phyloP scores from a whole-genome alignment of 2,113 vertebrate species.

The Zosterops lateralis region DNA sequence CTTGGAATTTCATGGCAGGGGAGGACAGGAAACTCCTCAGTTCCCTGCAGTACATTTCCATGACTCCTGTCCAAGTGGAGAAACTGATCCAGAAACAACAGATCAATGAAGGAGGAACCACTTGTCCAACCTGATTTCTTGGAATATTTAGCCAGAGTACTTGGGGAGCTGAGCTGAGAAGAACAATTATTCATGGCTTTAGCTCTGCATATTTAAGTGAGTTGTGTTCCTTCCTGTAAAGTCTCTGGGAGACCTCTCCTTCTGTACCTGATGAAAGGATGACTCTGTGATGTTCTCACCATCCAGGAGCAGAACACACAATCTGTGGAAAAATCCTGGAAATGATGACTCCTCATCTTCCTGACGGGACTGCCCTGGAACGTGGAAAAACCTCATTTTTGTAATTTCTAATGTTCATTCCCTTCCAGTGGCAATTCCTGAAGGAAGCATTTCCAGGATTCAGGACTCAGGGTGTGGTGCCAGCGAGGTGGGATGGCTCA shows the following conservation, averaged over 20 bases:
- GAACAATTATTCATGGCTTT: background rate
- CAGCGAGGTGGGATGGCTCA: background rate
- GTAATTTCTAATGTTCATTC: rapidly evolving
- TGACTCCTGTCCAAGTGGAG: background rate
- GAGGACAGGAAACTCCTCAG: background rate
- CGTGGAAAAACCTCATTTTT: rapidly evolving
- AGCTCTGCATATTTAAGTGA: background rate
- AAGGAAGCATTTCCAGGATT: background rate
- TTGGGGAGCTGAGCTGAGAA: background rate
- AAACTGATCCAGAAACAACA: slow-evolving; percentile 30
- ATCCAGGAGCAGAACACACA: background rate
- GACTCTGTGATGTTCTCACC: background rate
- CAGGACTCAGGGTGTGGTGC: background rate
- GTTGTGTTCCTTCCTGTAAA: background rate
- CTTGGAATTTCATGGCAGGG: background rate
- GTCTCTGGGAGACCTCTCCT: background rate
- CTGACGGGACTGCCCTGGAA: background rate
- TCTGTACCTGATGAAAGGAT: background rate
- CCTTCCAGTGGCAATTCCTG: background rate
- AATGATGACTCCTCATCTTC: background rate
- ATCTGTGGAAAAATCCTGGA: background rate
- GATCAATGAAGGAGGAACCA: background rate
- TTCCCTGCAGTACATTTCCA: slow-evolving; percentile 1
- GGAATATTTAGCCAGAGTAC: background rate
- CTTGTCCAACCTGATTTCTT: background rate